phyloP scores from a whole-genome alignment of 2,113 vertebrate genomes.

The Boulengeromyrus knoepffleri region DNA sequence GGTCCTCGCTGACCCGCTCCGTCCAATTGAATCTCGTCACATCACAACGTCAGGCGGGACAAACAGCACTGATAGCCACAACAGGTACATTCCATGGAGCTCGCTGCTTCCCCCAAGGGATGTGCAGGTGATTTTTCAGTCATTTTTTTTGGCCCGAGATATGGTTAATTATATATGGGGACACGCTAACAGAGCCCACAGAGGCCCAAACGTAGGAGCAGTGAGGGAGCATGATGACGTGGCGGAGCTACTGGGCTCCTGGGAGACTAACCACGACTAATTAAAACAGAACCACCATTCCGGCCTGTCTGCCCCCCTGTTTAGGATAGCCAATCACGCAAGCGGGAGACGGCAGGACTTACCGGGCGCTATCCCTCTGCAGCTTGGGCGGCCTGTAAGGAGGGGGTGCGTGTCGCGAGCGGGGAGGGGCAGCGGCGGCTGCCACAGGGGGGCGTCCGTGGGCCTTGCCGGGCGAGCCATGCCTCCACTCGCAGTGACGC shows the following conservation, averaged over 20 bases:
- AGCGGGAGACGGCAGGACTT: constrained; percentile 35
- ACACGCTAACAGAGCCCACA: neutral
- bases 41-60: neutral
- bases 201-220: neutral
- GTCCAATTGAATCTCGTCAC: neutral
- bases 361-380: constrained; percentile 74
- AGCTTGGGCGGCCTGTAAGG: constrained; percentile 46
- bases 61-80: neutral
- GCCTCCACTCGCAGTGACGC: constrained; percentile 86
- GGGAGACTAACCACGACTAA: neutral
- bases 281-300: neutral
- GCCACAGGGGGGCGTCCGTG: constrained; percentile 63
- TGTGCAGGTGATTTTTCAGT: neutral
- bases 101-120: neutral
- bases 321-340: neutral
- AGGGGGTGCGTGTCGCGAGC: constrained; percentile 67
- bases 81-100: neutral
- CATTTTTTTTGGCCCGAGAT: neutral
- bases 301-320: neutral
- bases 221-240: neutral
- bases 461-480: constrained; percentile 77
- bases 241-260: neutral
- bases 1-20: neutral
- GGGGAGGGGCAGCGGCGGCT: constrained; percentile 60
- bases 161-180: neutral